Base-by-base conservation (phyloP, 2,888 invertebrate genomes). In the Aleiodes leptofemur region DNA sequence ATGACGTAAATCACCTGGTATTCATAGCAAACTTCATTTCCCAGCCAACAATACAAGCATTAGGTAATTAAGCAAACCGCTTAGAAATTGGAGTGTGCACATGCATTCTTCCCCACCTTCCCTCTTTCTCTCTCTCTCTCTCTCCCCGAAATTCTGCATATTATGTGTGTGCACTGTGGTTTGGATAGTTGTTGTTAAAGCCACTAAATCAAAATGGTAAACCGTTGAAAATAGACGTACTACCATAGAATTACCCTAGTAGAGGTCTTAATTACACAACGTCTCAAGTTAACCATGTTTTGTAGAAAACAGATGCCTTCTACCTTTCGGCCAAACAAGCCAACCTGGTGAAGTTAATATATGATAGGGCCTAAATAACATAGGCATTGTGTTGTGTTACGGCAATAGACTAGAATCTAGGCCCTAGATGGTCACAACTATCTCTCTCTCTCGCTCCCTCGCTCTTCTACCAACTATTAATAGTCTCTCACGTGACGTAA, bases 401-500 rank as follows among this genome's bases (percentile, higher is more conserved):
- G 43, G 9, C 6, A 11, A 43, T 76, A 77, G 55, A 59, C 50
- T 76, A 69, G 79, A 23, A 23, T 23, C 23, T 23, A 23, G 23
- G 23, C 23, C 23, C 75, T 76, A 76, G 73, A 73, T 79, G 80
- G 73, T 43, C 34, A 51, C 34, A 29, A 50, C 69, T 69, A n/a
- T 68, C 61, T 59, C 72, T 66, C 73, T 72, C 68, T 50, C 56
- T 43, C 72, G 64, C 29, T 68, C 61, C 55, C 72, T 66, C 73
- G 69, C 68, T 50, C 56, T 53, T 76, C 77, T 76, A 76, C 81
- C 81, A 68, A 79, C 79, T 83, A 85, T 86, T 84, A 86, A 84
- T 86, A 85, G 85, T 83, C 83, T 82, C 83, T 78, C 80, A 79
- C 77, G 79, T 82, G 81, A 82, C 81, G 83, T 86, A 86, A 87